These are phyloP conservation scores for Centruroides vittatus DNA, from an alignment of 1,140 invertebrate genomes.

Conservation along the genomic window DNA sequence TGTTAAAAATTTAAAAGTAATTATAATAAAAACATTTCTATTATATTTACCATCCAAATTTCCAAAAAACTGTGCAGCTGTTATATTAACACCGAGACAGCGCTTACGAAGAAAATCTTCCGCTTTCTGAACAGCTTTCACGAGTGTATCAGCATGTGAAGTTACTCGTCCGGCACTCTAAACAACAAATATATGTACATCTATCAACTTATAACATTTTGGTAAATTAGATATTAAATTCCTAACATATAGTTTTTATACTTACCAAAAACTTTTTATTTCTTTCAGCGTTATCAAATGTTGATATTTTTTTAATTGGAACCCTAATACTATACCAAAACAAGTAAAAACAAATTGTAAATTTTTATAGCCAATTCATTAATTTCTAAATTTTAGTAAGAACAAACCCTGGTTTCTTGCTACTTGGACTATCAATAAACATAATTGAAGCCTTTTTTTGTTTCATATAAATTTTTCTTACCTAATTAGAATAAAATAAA, in stretches of 20 bases:
- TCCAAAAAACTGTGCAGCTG: slow-evolving; percentile 3
- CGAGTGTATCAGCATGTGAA: background rate
- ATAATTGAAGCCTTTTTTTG: background rate
- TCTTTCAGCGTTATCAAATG: slow-evolving; percentile 4
- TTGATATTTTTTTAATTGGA: background rate
- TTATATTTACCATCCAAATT: too few species aligned
- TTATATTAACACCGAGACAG: slow-evolving; percentile 4
- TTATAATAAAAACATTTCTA: too few species aligned
- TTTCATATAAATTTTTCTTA: background rate
- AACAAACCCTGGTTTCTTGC: too few species aligned
- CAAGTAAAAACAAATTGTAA: too few species aligned
- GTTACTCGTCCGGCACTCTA: background rate
- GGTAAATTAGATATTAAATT: too few species aligned
- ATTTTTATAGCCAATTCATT: too few species aligned
- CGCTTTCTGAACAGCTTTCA: slow-evolving; percentile 7
- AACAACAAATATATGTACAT: background rate
- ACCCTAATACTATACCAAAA: background rate
- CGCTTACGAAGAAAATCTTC: slow-evolving; percentile 8
- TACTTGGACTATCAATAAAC: slow-evolving; percentile 2
- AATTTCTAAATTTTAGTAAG: too few species aligned
- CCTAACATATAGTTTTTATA: background rate
- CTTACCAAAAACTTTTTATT: slow-evolving; percentile 8
- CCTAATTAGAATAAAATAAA: background rate
- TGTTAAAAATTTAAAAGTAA: too few species aligned
- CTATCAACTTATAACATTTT: too few species aligned